These are phyloP conservation scores for Phortica okadai DNA, from an alignment of 2,888 invertebrate genomes.

Conservation along the genomic window DNA sequence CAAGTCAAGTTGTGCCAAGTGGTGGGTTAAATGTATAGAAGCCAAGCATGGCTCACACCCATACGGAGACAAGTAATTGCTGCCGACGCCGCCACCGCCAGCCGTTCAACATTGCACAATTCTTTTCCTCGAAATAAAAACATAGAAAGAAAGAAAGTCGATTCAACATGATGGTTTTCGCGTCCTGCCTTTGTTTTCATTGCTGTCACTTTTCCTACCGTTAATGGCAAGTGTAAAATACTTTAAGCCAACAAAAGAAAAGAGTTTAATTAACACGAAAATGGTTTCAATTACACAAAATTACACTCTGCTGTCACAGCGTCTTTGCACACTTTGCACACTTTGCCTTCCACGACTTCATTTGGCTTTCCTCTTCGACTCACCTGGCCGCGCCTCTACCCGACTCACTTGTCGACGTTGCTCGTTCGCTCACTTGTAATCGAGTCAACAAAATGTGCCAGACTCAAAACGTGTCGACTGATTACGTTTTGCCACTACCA, in stretches of 20 bases:
- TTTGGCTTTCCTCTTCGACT: neutral
- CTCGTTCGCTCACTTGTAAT: neutral
- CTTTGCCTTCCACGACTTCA: slow-evolving; percentile 6
- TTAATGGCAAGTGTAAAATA: slow-evolving; percentile 71
- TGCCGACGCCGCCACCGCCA: neutral
- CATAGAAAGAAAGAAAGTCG: neutral
- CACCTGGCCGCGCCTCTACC: neutral
- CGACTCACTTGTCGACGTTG: neutral
- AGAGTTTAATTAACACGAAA: slow-evolving; percentile 71
- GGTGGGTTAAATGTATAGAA: too few relatives aligned
- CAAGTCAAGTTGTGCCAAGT: neutral
- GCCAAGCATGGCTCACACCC: neutral
- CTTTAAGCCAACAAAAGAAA: slow-evolving; percentile 63
- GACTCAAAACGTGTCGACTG: neutral
- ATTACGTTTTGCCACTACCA: neutral
- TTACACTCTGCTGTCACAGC: slow-evolving; percentile 64
- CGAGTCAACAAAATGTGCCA: slow-evolving; percentile 11
- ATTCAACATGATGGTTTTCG: neutral
- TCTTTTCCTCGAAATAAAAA: neutral
- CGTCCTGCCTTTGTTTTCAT: slow-evolving; percentile 66
- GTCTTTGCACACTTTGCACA: slow-evolving; percentile 22
- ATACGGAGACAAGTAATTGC: neutral
- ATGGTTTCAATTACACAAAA: slow-evolving; percentile 70
- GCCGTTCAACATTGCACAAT: too few relatives aligned
- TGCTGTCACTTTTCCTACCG: slow-evolving; percentile 68